These are phyloP conservation scores for Anolis apletophallus DNA, from an alignment of 2,797 vertebrate species.

Conservation along the genomic window DNA sequence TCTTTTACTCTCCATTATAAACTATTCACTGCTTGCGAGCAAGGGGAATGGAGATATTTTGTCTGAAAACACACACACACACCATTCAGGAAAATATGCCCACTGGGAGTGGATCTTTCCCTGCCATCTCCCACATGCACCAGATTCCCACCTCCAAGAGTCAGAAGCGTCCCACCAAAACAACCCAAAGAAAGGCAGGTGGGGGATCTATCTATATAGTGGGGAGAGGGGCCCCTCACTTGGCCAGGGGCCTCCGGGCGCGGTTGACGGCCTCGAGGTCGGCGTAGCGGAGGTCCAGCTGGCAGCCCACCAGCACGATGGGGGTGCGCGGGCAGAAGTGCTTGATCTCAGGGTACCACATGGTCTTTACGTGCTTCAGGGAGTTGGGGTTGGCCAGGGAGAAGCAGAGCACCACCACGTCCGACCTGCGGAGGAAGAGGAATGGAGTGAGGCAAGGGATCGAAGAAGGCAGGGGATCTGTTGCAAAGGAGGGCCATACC, in stretches of 20 bases:
- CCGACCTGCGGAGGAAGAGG: constrained; percentile 78
- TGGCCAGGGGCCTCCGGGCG: constrained; percentile 62
- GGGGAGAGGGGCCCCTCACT: constrained; percentile 75
- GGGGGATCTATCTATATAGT: too few relatives aligned
- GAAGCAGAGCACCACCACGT: constrained; percentile 93
- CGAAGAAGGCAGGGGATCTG: not conserved
- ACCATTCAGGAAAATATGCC: not conserved
- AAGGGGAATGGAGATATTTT: too few relatives aligned
- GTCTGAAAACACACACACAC: too few relatives aligned
- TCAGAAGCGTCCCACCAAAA: too few relatives aligned
- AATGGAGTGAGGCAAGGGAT: not conserved
- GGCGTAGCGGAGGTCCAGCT: constrained; percentile 93
- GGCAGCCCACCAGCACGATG: constrained; percentile 93
- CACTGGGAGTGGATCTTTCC: accelerated
- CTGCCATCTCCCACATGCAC: too few relatives aligned
- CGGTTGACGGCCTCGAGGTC: constrained; percentile 71
- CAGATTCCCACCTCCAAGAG: not conserved
- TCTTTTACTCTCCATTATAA: too few relatives aligned
- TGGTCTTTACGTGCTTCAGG: constrained; percentile 89
- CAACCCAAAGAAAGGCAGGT: too few relatives aligned
- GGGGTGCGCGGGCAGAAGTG: constrained; percentile 94
- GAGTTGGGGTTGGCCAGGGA: constrained; percentile 94
- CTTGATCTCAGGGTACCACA: constrained; percentile 95
- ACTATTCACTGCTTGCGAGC: too few relatives aligned
- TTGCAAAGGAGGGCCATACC: too few relatives aligned